Evolutionary conservation across 1,140 invertebrate species (phyloP).

Genomic region (Himalopsyche phryganea): DNA sequence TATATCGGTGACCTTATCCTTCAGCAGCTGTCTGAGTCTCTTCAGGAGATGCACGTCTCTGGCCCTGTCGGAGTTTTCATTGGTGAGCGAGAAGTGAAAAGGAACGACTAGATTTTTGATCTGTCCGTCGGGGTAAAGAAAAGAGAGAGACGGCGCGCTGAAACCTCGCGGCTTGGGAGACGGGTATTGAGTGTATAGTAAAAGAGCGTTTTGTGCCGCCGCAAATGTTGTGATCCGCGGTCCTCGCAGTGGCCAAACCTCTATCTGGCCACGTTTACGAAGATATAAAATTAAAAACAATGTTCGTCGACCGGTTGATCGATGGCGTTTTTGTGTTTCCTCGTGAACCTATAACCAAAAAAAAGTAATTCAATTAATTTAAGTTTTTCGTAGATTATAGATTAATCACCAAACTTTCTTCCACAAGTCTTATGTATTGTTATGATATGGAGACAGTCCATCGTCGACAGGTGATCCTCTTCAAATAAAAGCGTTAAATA

Average conservation of each 20-base stretch:
- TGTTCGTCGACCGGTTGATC: constrained; percentile 51
- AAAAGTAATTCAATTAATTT: neutral
- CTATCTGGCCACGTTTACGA: constrained; percentile 76
- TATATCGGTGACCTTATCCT: constrained; percentile 42
- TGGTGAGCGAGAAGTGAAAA: constrained; percentile 85
- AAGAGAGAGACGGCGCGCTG: constrained; percentile 56
- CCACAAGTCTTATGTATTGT: no score
- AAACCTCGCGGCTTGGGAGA: constrained; percentile 56
- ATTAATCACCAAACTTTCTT: no score
- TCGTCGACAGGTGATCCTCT: no score
- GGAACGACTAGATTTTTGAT: constrained; percentile 82
- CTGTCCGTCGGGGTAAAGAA: constrained; percentile 77
- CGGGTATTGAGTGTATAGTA: constrained; percentile 59
- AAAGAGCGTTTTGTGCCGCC: constrained; percentile 76
- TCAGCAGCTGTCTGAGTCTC: constrained; percentile 68
- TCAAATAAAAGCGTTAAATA: no score
- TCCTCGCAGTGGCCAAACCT: constrained; percentile 85
- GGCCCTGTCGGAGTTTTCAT: constrained; percentile 80
- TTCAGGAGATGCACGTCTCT: constrained; percentile 84
- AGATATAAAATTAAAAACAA: constrained; percentile 84
- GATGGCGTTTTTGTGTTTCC: constrained; percentile 37
- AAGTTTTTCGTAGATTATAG: neutral
- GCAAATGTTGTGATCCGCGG: constrained; percentile 86
- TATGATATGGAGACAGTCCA: no score
- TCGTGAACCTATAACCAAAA: constrained; percentile 38